A percentile compares a stretch with the other conserved stretches of the same genome.
phyloP scores from a whole-genome alignment of 1,140 invertebrate genomes.

The Holotrichia oblita region DNA sequence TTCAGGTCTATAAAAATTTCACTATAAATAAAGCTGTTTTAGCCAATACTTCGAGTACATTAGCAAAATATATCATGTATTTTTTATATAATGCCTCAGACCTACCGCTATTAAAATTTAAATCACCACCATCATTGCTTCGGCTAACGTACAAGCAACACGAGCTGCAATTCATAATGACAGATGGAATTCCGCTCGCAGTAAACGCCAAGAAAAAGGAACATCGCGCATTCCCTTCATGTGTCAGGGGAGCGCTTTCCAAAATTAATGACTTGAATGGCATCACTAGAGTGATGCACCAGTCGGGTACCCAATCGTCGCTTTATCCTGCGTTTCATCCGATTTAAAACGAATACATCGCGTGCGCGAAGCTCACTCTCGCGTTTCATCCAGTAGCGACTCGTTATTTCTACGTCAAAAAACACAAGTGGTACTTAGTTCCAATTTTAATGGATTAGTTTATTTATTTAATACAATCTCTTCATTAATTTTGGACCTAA shows the following conservation, averaged over 20 bases:
- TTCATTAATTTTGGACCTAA: no score
- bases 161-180: slow-evolving; percentile 1
- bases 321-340: neutral
- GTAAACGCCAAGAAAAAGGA: neutral
- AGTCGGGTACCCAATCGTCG: neutral
- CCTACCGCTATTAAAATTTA: slow-evolving; percentile 1
- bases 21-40: no score
- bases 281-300: neutral
- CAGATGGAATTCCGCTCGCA: slow-evolving; percentile 7
- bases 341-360: neutral
- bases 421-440: no score
- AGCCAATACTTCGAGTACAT: no score
- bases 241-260: neutral
- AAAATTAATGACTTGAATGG: slow-evolving; percentile 14
- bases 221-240: neutral
- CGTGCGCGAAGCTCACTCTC: neutral
- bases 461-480: no score
- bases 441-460: no score
- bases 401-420: no score
- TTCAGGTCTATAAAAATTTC: no score
- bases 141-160: neutral
- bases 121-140: slow-evolving; percentile 4
- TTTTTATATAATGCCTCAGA: no score
- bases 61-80: no score
- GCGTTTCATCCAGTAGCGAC: neutral